These are phyloP conservation scores for Amphipyra tragopoginis DNA, from an alignment of 2,888 invertebrate species.

Conservation along the genomic window DNA sequence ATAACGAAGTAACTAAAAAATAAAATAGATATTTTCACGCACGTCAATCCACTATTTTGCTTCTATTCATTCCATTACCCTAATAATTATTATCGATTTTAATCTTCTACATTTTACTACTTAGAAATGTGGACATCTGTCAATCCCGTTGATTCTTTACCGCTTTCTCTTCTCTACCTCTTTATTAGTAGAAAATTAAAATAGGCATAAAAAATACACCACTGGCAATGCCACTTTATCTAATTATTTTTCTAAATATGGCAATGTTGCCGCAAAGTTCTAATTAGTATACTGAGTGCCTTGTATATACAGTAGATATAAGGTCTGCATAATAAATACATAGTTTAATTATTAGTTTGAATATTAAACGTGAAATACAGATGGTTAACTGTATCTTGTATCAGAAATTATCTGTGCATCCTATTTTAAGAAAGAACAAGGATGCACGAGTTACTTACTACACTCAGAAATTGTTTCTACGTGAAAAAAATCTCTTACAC, in stretches of 20 bases:
- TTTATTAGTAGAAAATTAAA: conserved; percentile 61
- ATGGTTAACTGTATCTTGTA: background rate
- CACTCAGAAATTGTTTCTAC: background rate
- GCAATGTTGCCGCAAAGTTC: conserved; percentile 12
- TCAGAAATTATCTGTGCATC: background rate
- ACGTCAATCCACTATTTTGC: background rate
- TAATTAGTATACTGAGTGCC: background rate
- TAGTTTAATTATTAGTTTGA: background rate
- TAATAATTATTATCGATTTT: conserved; percentile 24
- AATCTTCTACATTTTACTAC: conserved; percentile 52
- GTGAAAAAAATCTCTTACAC: conserved; percentile 18
- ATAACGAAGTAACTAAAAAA: too few species aligned
- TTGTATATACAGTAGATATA: conserved; percentile 38
- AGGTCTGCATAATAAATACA: conserved; percentile 31
- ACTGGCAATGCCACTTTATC: background rate
- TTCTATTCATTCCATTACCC: conserved; percentile 47
- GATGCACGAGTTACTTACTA: background rate
- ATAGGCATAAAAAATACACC: conserved; percentile 24
- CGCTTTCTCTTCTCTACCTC: conserved; percentile 68
- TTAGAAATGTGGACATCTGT: conserved; percentile 55
- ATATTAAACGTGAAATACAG: conserved; percentile 1
- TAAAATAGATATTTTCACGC: background rate
- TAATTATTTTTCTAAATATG: conserved; percentile 19
- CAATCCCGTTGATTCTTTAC: conserved; percentile 43
- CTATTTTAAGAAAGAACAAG: background rate